These are phyloP conservation scores for Alces alces DNA, from an alignment of 2,113 vertebrate genomes.

Conservation along the genomic window DNA sequence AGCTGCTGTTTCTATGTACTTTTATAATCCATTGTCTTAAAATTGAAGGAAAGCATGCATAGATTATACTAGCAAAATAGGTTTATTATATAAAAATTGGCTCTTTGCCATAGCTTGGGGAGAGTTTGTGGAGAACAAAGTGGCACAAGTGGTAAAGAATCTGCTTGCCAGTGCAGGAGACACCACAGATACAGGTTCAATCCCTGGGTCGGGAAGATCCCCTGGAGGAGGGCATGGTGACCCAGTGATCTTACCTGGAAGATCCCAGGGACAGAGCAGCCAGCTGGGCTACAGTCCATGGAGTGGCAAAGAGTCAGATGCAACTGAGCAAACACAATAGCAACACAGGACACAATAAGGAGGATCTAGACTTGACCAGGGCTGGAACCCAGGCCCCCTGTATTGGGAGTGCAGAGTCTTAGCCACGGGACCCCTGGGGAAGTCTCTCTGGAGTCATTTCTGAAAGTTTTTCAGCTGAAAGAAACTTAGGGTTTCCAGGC, in stretches of 20 bases:
- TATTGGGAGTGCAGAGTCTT: background rate
- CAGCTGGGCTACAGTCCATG: background rate
- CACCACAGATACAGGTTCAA: background rate
- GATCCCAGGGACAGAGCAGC: background rate
- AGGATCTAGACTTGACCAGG: background rate
- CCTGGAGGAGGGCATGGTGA: background rate
- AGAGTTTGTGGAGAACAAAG: background rate
- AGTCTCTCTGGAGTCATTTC: background rate
- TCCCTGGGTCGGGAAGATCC: background rate
- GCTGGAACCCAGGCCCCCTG: background rate
- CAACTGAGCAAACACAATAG: background rate
- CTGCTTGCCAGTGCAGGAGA: background rate
- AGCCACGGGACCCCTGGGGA: fast-evolving
- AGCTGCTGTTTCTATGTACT: background rate
- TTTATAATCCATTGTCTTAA: slow-evolving; percentile 8
- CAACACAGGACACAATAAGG: background rate
- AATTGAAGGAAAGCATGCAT: background rate
- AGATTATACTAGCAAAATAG: background rate
- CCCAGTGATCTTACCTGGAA: background rate
- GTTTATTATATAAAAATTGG: background rate
- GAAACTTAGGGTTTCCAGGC: background rate
- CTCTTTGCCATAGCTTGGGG: background rate
- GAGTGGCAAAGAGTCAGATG: background rate
- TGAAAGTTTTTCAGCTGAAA: background rate
- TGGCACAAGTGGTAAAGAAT: fast-evolving